A percentile compares a stretch with the other conserved stretches of the same genome.
phyloP scores from a whole-genome alignment of 2,113 vertebrate species.

The Dicrurus megarhynchus region DNA sequence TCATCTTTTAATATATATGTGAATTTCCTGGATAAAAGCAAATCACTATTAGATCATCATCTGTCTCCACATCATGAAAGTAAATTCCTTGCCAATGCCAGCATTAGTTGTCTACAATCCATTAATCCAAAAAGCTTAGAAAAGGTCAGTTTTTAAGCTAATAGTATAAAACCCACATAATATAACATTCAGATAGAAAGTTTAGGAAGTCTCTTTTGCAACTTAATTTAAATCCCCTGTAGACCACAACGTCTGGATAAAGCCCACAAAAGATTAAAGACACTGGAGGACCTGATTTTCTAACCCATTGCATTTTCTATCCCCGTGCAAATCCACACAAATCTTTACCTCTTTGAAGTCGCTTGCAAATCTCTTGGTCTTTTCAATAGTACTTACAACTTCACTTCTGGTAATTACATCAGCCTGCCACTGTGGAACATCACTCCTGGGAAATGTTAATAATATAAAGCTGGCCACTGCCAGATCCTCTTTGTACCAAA shows the following conservation, averaged over 20 bases:
- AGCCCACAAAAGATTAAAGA: constrained; percentile 56
- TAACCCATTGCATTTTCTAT: constrained; percentile 56
- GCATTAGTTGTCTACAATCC: neutral
- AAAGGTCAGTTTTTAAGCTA: constrained; percentile 29
- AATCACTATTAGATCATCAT: neutral
- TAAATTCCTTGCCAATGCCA: neutral
- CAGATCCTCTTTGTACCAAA: constrained; percentile 32
- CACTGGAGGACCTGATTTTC: constrained; percentile 44
- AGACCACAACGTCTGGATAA: constrained; percentile 29
- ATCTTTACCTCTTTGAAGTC: constrained; percentile 57
- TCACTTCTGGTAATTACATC: constrained; percentile 59
- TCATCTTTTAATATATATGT: neutral
- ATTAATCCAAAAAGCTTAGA: constrained; percentile 48
- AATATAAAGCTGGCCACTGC: constrained; percentile 28
- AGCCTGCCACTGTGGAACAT: constrained; percentile 45
- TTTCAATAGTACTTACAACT: constrained; percentile 59
- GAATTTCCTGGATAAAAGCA: neutral
- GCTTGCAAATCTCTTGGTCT: constrained; percentile 18
- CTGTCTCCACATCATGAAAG: neutral
- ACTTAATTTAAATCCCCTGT: constrained; percentile 51
- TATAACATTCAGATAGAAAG: neutral
- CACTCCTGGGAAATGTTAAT: constrained; percentile 37
- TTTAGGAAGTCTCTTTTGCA: constrained; percentile 56
- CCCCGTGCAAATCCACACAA: constrained; percentile 50
- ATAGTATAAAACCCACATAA: neutral